These are phyloP conservation scores for Nipponia nippon DNA, from an alignment of 2,113 vertebrate species.

Conservation along the genomic window DNA sequence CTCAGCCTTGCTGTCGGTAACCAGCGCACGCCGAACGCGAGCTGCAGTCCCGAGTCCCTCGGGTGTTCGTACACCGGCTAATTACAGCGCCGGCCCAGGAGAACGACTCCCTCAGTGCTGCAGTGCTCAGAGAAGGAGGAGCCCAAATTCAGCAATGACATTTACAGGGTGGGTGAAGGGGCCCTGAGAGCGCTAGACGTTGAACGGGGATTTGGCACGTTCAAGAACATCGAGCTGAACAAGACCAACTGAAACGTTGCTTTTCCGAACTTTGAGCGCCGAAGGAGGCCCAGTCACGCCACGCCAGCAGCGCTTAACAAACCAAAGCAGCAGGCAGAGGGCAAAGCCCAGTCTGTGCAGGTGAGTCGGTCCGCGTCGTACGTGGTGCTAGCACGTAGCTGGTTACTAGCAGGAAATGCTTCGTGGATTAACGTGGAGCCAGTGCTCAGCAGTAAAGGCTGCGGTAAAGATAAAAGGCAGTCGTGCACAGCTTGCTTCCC, in stretches of 20 bases:
- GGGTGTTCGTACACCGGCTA: background rate
- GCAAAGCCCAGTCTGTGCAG: background rate
- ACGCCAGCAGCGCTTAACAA: rapidly evolving
- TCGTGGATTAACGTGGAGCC: rapidly evolving
- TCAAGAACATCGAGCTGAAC: rapidly evolving
- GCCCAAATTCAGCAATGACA: rapidly evolving
- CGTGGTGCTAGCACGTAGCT: rapidly evolving
- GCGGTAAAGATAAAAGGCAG: background rate
- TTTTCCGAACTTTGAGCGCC: background rate
- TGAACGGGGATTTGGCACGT: rapidly evolving
- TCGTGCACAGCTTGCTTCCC: background rate
- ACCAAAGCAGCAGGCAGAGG: rapidly evolving
- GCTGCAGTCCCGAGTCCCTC: rapidly evolving
- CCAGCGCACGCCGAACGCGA: rapidly evolving
- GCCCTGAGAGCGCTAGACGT: rapidly evolving
- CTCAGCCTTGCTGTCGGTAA: background rate
- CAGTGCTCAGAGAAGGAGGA: background rate
- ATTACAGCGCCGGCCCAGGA: background rate
- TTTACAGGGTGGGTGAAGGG: no score
- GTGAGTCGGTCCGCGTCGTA: rapidly evolving
- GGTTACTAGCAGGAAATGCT: no score
- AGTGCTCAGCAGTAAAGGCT: no score
- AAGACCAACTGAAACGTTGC: background rate
- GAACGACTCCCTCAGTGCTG: rapidly evolving
- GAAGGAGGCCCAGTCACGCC: rapidly evolving